Evolutionary conservation across 2,113 vertebrate genomes (phyloP), one percentile per base, ranked within the genome.

Genomic region (Caretta caretta): DNA sequence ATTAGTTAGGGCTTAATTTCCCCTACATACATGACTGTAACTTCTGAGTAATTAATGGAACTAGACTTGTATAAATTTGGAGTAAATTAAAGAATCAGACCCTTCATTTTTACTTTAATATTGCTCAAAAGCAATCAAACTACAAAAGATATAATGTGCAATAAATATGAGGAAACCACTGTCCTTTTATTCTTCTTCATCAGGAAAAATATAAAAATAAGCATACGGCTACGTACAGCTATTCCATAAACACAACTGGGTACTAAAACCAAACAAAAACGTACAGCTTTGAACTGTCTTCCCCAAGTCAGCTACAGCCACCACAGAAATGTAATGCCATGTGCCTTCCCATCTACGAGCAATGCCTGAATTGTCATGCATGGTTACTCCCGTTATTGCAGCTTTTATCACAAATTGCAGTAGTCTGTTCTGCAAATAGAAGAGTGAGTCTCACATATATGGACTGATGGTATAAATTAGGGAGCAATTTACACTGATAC

Each of bases 351-450:
- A 95, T 72, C 50, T 93, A 86, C 85, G 11, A 80, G 84, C 49
- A 91, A 80, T 84, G 87, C 62, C 88, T 84, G 88, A 82, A 76
- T 87, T 65, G 46, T 27, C 54, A 93, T 86, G 86, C 92, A 88
- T 56, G 87, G 80, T 72, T 95, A 83, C 83, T 78, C 88, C 69
- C 84, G 85, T 91, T 91, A 69, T 76, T 76, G 53, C 49, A 89
- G 84, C 56, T 80, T 90, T 85, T 87, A 93, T 90, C 90, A 90
- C 94, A 82, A 90, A 96, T 96, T 97, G 96, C 94, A 93, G 96
- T 42, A n/a, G 76, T 56, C 65, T 92, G 87, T 93, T 88, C 88
- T 62, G 75, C 87, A 93, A 81, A 87, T 76, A 92, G 80, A 91
- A 97, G 93, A 94, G 90, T 38, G n/a, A 27, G 50, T 80, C 86